These are phyloP conservation scores for Drosophila bocki DNA, from an alignment of 1,140 invertebrate genomes.

Conservation along the genomic window DNA sequence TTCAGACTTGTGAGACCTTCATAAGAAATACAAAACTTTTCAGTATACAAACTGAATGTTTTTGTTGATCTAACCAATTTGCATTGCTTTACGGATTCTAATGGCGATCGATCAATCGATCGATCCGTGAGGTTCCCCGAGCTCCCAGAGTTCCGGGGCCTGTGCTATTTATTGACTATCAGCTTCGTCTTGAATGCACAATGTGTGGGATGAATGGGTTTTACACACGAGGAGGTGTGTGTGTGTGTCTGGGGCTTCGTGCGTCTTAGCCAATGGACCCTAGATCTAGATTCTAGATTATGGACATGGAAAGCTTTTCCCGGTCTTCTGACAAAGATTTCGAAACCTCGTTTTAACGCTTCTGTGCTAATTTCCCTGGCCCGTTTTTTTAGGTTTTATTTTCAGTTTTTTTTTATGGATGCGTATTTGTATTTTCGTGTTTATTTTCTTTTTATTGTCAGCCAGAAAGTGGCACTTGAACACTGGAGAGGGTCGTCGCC, in stretches of 20 bases:
- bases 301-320: slow-evolving; percentile 54
- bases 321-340: slow-evolving; percentile 19
- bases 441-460: slow-evolving; percentile 55
- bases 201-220: slow-evolving; percentile 4
- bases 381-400: slow-evolving; percentile 41
- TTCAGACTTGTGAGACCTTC: neutral
- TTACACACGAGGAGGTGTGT: neutral
- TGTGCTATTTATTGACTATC: slow-evolving; percentile 13
- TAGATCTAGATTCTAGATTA: slow-evolving; percentile 34
- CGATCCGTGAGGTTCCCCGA: neutral
- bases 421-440: slow-evolving; percentile 52
- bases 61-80: slow-evolving; percentile 29
- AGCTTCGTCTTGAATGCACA: slow-evolving; percentile 27
- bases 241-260: neutral
- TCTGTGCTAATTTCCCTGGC: slow-evolving; percentile 53
- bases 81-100: slow-evolving; percentile 42
- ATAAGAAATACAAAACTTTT: neutral
- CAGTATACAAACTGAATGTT: slow-evolving; percentile 8
- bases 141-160: slow-evolving; percentile 14
- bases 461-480: slow-evolving; percentile 50
- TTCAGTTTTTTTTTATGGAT: slow-evolving; percentile 34
- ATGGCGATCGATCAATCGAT: slow-evolving; percentile 12
- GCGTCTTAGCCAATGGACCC: slow-evolving; percentile 21
- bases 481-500: slow-evolving; percentile 22
- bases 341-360: slow-evolving; percentile 40